Evolutionary conservation across 2,888 invertebrate genomes (phyloP).

Genomic region (Oscheius onirici): DNA sequence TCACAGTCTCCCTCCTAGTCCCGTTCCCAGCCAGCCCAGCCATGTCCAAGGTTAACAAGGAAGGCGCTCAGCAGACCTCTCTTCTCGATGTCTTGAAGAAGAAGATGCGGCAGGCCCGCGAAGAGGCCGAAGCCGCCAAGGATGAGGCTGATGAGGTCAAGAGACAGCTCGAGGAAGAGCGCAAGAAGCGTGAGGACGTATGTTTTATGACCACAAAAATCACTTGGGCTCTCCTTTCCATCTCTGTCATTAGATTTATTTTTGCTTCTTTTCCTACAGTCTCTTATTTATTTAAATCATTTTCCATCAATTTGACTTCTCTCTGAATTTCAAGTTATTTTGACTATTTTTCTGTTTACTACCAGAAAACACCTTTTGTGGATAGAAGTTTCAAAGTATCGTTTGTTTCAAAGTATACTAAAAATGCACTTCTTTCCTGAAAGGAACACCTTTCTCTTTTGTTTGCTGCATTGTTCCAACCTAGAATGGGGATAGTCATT

Average conservation of each 20-base stretch:
- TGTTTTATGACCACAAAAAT: too few species aligned
- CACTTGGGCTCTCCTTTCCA: not conserved
- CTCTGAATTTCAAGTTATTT: too few species aligned
- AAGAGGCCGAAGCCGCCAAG: conserved; percentile 97
- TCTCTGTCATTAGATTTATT: not conserved
- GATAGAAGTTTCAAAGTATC: too few species aligned
- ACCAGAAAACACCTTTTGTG: too few species aligned
- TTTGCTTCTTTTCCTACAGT: not conserved
- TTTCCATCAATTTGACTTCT: too few species aligned
- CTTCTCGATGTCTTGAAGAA: conserved; percentile 96
- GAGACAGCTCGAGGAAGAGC: conserved; percentile 92
- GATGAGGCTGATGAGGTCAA: conserved; percentile 96
- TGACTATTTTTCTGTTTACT: too few species aligned
- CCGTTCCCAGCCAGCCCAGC: not conserved
- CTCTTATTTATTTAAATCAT: too few species aligned
- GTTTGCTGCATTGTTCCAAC: not conserved
- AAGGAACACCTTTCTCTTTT: not conserved
- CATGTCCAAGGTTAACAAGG: conserved; percentile 71
- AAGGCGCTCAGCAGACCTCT: conserved; percentile 72
- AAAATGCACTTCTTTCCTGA: not conserved
- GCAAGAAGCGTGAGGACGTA: conserved; percentile 97
- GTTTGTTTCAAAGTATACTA: too few species aligned
- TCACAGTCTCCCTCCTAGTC: conserved; percentile 4
- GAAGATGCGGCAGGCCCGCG: conserved; percentile 98
- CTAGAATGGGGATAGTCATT: not conserved